phyloP scores from a whole-genome alignment of 2,797 vertebrate species.

The Chelon auratus region DNA sequence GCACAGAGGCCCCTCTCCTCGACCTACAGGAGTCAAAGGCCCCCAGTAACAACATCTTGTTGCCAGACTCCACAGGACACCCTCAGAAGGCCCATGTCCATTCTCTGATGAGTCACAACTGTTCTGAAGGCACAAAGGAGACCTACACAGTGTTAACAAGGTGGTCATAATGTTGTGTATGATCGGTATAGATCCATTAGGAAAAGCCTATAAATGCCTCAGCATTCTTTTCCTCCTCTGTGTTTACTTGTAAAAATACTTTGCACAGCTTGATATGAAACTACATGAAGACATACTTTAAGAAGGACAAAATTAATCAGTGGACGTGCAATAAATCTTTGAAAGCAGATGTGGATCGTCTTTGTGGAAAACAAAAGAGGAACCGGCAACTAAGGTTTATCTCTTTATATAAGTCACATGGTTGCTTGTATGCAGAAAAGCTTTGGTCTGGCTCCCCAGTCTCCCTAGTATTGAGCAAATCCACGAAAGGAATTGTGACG shows the following conservation, averaged over 20 bases:
- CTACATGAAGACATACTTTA: constrained; percentile 22
- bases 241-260: constrained; percentile 19
- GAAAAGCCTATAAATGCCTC: constrained; percentile 13
- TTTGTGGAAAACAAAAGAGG: constrained; percentile 32
- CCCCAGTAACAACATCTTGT: too few relatives aligned
- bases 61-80: too few relatives aligned
- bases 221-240: background rate
- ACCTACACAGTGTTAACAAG: too few relatives aligned
- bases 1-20: too few relatives aligned
- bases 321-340: constrained; percentile 72
- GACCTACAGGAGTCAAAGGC: too few relatives aligned
- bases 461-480: constrained; percentile 26
- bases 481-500: constrained; percentile 29
- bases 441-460: constrained; percentile 55
- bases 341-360: constrained; percentile 15
- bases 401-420: constrained; percentile 73
- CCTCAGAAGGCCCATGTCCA: too few relatives aligned
- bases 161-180: too few relatives aligned
- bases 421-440: constrained; percentile 58
- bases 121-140: too few relatives aligned
- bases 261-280: constrained; percentile 20
- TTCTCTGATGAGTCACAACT: too few relatives aligned
- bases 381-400: constrained; percentile 22
- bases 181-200: too few relatives aligned
- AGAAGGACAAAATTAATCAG: constrained; percentile 15